Percentiles rank a stretch among this genome's conserved stretches.
Evolutionary conservation across 1,140 invertebrate genomes (phyloP).

Genomic region (Oryctes rhinoceros): DNA sequence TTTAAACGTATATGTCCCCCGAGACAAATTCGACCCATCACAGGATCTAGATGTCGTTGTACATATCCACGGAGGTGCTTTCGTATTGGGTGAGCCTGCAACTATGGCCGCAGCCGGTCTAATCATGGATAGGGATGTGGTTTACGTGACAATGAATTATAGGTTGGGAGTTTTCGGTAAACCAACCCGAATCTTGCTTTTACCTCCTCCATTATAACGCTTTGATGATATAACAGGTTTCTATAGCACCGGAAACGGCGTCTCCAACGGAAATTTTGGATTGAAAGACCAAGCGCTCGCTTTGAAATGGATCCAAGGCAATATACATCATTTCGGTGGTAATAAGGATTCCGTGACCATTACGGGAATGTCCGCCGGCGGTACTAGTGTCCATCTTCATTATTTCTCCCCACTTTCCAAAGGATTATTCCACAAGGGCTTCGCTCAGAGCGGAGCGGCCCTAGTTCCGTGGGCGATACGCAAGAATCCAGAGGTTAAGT

Average conservation of each 20-base stretch:
- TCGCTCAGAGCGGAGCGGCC: slow-evolving; percentile 77
- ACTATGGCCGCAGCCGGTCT: slow-evolving; percentile 47
- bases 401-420: slow-evolving; percentile 62
- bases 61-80: slow-evolving; percentile 68
- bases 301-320: slow-evolving; percentile 66
- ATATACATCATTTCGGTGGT: slow-evolving; percentile 67
- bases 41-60: slow-evolving; percentile 63
- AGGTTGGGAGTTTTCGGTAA: slow-evolving; percentile 68
- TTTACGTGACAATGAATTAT: slow-evolving; percentile 71
- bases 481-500: slow-evolving; percentile 71
- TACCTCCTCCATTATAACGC: not conserved
- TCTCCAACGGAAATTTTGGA: slow-evolving; percentile 62
- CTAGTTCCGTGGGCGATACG: slow-evolving; percentile 75
- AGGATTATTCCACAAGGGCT: slow-evolving; percentile 71
- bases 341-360: slow-evolving; percentile 65
- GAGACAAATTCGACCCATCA: slow-evolving; percentile 52
- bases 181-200: too few species aligned
- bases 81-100: slow-evolving; percentile 62
- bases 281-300: slow-evolving; percentile 67
- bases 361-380: slow-evolving; percentile 60
- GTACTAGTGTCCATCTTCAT: slow-evolving; percentile 64
- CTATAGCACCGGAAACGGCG: slow-evolving; percentile 55
- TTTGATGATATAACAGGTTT: slow-evolving; percentile 50
- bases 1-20: slow-evolving; percentile 62
- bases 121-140: slow-evolving; percentile 67